Evolutionary conservation across 1,140 invertebrate genomes (phyloP).

Genomic region (Lordiphosa clarofinis): DNA sequence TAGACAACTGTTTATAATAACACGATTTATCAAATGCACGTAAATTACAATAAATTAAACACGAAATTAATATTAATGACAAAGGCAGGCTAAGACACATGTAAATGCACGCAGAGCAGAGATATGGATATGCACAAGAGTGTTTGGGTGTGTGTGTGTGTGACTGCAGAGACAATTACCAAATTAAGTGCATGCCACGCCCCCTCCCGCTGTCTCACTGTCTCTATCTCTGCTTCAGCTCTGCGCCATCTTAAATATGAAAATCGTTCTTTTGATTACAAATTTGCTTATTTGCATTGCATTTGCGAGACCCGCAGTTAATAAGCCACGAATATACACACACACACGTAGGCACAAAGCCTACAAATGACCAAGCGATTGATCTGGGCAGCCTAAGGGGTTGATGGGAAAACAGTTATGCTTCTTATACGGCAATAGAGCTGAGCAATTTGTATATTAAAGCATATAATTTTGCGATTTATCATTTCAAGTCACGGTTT

Average conservation of each 20-base stretch:
- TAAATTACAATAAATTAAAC: constrained; percentile 78
- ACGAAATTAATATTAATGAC: constrained; percentile 76
- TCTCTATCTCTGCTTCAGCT: too few relatives aligned
- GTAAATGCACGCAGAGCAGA: background rate
- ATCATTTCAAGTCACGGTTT: too few relatives aligned
- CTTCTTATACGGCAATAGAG: too few relatives aligned
- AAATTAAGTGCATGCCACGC: constrained; percentile 68
- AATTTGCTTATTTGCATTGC: constrained; percentile 63
- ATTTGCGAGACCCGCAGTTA: constrained; percentile 51
- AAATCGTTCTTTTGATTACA: constrained; percentile 65
- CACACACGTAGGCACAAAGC: background rate
- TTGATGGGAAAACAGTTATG: too few relatives aligned
- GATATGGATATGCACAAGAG: background rate
- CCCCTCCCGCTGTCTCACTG: background rate
- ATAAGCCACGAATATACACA: constrained; percentile 42
- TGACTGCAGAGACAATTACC: constrained; percentile 59
- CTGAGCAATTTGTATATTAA: too few relatives aligned
- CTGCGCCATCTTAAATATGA: constrained; percentile 57
- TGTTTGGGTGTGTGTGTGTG: constrained; percentile 4
- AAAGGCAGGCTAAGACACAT: constrained; percentile 39
- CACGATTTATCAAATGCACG: constrained; percentile 74
- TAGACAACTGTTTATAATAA: constrained; percentile 69
- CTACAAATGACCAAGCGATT: background rate
- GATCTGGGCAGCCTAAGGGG: background rate
- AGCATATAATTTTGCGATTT: too few relatives aligned